Conservation (phyloP, 2,113 vertebrate species). For the Phalacrocorax aristotelis region DNA sequence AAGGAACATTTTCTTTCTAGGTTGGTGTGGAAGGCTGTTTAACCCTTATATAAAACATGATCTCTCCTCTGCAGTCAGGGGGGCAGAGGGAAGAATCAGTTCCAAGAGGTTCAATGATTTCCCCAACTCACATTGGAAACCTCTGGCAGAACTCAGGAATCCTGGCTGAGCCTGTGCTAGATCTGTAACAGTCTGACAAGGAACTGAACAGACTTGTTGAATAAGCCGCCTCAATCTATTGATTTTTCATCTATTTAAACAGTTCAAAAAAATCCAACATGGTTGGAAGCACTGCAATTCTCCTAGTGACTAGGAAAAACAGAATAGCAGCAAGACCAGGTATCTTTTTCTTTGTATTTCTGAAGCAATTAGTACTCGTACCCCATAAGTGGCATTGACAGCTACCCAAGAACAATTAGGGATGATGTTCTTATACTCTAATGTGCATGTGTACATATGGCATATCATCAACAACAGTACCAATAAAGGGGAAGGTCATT, state of each 20-base stretch:
- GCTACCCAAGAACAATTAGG: slow-evolving; percentile 45
- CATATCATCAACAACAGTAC: slow-evolving; percentile 26
- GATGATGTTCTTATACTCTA: slow-evolving; percentile 29
- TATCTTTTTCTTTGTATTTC: slow-evolving; percentile 37
- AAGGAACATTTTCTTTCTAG: neutral
- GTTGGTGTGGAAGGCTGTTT: neutral
- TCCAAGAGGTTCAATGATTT: neutral
- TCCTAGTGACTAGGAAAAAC: neutral
- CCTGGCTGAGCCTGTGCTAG: neutral
- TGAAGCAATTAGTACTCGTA: slow-evolving; percentile 34
- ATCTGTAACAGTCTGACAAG: slow-evolving; percentile 1
- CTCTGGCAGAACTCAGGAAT: neutral
- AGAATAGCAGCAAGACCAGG: neutral
- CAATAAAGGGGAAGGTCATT: slow-evolving; percentile 30
- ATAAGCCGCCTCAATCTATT: neutral
- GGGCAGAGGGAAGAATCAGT: neutral
- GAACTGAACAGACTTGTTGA: neutral
- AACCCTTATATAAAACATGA: neutral
- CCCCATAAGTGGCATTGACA: slow-evolving; percentile 19
- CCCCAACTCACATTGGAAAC: neutral
- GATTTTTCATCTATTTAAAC: slow-evolving; percentile 28
- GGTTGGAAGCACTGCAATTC: neutral
- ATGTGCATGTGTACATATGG: slow-evolving; percentile 53
- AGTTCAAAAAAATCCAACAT: neutral
- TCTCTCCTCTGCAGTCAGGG: neutral